Base-by-base conservation (phyloP, 1,140 invertebrate genomes). In the Lutraria rhynchaena region DNA sequence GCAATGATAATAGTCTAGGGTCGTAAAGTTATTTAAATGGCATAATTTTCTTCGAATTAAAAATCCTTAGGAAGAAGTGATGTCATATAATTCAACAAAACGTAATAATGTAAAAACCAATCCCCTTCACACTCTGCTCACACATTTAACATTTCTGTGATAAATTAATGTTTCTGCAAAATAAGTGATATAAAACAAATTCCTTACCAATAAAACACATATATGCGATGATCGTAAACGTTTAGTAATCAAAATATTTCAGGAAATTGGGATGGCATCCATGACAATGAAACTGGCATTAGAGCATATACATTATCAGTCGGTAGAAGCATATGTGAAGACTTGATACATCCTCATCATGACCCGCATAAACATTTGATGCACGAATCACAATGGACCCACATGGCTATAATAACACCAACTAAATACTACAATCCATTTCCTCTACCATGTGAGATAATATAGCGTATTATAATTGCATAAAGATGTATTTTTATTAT, bases 241-340 rank as follows among this genome's bases (percentile, higher is more conserved):
- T 35, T 61, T 5, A 61, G 13, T 4, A 27, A 17, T 27, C 5
- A 13, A 9, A 9, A 27, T 67, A 46, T 35, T 51, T 46, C 55
- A 86, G 84, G 70, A 1, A 83, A 86, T 57, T 86, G 84, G 84
- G 82, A 86, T 71, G 84, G 84, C 24, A 73, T 86, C 49, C 77
- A 77, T 69, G 84, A 86, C 58, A 60, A 81, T 11, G 71, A 86
- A 37, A 76, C 76, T 58, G 82, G 73, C 15, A 76, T 86, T 35
- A 49, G 53, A 13, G 85, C 78, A 0, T 86, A 84, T 69, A 53
- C 80, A 19, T 75, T 46, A 63, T 51, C 73, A 11, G 71, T 71
- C 31, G 84, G 84, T 13, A 58, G 17, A 3, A n/a, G 41, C 3
- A 17, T 78, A 3, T 84, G 82, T 60, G 76, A 77, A 33, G 77